Evolutionary conservation across 2,888 invertebrate species (phyloP).

Genomic region (Cheilosia pagana): DNA sequence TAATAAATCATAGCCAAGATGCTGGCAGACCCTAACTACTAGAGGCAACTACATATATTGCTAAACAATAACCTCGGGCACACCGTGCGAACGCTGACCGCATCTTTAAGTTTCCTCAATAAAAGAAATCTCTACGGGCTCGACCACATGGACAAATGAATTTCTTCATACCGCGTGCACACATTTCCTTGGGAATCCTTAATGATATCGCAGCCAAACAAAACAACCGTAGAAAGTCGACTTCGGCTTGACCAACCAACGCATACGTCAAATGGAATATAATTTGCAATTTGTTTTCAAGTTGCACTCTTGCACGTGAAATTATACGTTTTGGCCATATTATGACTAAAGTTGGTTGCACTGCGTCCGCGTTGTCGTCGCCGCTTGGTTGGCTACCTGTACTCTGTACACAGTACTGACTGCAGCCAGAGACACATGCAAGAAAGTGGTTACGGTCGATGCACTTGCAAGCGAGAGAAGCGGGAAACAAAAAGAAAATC

Average conservation of each 20-base stretch:
- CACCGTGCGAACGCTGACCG: slow-evolving; percentile 11
- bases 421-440: slow-evolving; percentile 61
- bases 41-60: not conserved
- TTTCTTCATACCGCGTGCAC: slow-evolving; percentile 4
- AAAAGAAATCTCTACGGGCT: slow-evolving; percentile 24
- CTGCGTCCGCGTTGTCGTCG: not conserved
- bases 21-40: not conserved
- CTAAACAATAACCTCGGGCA: slow-evolving; percentile 9
- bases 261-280: slow-evolving; percentile 27
- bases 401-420: not conserved
- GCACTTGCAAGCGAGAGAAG: slow-evolving; percentile 55
- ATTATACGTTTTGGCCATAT: slow-evolving; percentile 41
- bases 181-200: slow-evolving; percentile 45
- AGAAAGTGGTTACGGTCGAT: slow-evolving; percentile 72
- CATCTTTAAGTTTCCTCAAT: slow-evolving; percentile 16
- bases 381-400: slow-evolving; percentile 37
- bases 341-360: slow-evolving; percentile 40
- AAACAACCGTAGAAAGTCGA: slow-evolving; percentile 36
- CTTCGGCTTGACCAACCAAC: slow-evolving; percentile 2
- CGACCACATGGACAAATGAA: not conserved
- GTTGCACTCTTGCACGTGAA: slow-evolving; percentile 42
- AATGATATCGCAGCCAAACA: slow-evolving; percentile 25
- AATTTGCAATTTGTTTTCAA: slow-evolving; percentile 42
- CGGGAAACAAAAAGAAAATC: slow-evolving; percentile 59
- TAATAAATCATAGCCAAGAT: slow-evolving; percentile 33